These are phyloP conservation scores for Melanchra persicariae DNA, from an alignment of 2,888 invertebrate genomes.

Conservation along the genomic window DNA sequence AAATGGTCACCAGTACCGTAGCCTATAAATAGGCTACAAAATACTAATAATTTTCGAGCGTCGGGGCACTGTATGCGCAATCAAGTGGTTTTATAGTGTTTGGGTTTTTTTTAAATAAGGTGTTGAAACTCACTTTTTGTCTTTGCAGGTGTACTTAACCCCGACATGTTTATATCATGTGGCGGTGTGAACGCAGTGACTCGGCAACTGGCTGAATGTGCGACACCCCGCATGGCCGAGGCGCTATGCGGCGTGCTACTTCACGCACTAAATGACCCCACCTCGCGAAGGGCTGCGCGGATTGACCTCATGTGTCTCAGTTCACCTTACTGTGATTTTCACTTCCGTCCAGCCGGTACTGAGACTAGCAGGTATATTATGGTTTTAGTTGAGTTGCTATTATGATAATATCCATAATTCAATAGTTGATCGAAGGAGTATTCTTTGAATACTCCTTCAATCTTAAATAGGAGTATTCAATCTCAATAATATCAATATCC, in stretches of 20 bases:
- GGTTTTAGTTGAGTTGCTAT: neutral
- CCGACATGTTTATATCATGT: conserved; percentile 94
- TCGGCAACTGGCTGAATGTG: conserved; percentile 95
- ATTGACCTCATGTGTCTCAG: conserved; percentile 95
- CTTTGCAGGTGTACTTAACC: conserved; percentile 94
- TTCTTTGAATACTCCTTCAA: no score
- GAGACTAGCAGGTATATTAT: conserved; percentile 92
- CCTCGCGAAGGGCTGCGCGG: conserved; percentile 93
- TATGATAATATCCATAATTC: neutral
- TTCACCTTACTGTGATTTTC: conserved; percentile 98
- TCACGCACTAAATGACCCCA: conserved; percentile 96
- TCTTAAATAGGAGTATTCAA: no score
- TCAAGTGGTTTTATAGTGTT: no score
- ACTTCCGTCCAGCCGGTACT: conserved; percentile 93
- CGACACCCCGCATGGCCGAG: conserved; percentile 97
- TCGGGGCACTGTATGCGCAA: no score
- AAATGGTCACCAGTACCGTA: no score
- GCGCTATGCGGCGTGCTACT: conserved; percentile 96
- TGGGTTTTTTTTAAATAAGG: no score
- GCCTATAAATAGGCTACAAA: no score
- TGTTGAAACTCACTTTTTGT: neutral
- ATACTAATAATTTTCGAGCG: no score
- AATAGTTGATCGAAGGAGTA: neutral
- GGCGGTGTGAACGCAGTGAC: conserved; percentile 96
- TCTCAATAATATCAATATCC: no score